Evolutionary conservation across 2,797 vertebrate genomes (phyloP).

Genomic region (Onychomys arenicola): DNA sequence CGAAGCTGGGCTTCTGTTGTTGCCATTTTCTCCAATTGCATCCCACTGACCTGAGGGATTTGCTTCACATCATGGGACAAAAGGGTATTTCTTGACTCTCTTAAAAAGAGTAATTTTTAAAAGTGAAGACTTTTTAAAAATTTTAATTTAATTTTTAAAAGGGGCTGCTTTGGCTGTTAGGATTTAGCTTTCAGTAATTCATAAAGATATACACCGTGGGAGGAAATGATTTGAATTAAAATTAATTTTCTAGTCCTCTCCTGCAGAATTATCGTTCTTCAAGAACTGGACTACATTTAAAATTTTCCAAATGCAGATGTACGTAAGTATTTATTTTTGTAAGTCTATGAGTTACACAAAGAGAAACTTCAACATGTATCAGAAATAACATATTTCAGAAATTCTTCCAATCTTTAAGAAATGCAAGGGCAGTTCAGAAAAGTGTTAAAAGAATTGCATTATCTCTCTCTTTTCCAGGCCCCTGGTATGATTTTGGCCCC

Average conservation of each 20-base stretch:
- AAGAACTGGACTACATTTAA: neutral
- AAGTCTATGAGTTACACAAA: neutral
- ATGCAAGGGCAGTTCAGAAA: neutral
- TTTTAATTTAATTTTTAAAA: conserved; percentile 70
- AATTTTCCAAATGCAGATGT: neutral
- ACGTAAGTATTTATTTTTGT: neutral
- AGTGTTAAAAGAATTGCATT: neutral
- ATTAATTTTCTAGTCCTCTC: neutral
- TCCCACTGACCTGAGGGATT: conserved; percentile 70
- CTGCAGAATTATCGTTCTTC: neutral
- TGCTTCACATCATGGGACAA: conserved; percentile 20
- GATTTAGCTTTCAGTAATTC: conserved; percentile 26
- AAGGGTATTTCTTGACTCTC: conserved; percentile 43
- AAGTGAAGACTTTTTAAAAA: conserved; percentile 48
- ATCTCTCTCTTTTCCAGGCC: neutral
- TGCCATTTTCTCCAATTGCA: conserved; percentile 13
- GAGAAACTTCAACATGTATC: neutral
- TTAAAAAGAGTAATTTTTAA: conserved; percentile 62
- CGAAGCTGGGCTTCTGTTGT: conserved; percentile 49
- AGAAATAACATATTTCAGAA: neutral
- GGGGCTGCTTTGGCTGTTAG: neutral
- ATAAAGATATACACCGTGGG: neutral
- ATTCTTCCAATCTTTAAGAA: neutral
- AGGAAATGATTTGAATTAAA: conserved; percentile 40
- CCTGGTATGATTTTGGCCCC: neutral